Percentiles rank a stretch among this genome's conserved stretches.
Conservation (phyloP, 2,888 invertebrate species). For the Cantharis nigra region DNA sequence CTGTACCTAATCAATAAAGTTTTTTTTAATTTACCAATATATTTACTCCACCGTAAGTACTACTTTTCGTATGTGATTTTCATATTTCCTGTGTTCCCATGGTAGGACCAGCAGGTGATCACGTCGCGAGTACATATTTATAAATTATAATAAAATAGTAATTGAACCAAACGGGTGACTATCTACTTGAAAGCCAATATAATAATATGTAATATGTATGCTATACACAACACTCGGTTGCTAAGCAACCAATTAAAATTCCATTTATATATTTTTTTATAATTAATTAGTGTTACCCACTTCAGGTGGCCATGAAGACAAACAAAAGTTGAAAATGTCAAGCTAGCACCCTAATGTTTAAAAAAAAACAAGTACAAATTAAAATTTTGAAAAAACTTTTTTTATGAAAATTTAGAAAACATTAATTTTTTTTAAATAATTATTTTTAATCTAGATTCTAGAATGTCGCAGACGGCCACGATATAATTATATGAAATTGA, state of each 20-base stretch:
- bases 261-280: not conserved
- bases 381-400: no score
- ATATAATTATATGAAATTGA: no score
- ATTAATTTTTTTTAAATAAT: no score
- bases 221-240: not conserved
- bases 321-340: no score
- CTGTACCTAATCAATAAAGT: slow-evolving; percentile 57
- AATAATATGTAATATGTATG: no score
- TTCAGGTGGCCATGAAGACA: no score
- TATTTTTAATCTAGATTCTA: no score
- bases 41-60: slow-evolving; percentile 46
- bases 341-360: no score
- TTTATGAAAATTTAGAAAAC: no score
- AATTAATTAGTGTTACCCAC: not conserved
- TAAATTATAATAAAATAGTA: not conserved
- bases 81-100: slow-evolving; percentile 71
- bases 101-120: slow-evolving; percentile 73
- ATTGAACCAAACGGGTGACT: not conserved
- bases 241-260: slow-evolving; percentile 8
- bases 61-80: slow-evolving; percentile 72
- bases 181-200: not conserved
- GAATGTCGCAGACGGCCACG: no score
- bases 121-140: slow-evolving; percentile 68
- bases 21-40: not conserved
- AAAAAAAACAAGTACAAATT: no score